Base-by-base conservation (phyloP, 1,140 invertebrate species). In the Drosophila athabasca region DNA sequence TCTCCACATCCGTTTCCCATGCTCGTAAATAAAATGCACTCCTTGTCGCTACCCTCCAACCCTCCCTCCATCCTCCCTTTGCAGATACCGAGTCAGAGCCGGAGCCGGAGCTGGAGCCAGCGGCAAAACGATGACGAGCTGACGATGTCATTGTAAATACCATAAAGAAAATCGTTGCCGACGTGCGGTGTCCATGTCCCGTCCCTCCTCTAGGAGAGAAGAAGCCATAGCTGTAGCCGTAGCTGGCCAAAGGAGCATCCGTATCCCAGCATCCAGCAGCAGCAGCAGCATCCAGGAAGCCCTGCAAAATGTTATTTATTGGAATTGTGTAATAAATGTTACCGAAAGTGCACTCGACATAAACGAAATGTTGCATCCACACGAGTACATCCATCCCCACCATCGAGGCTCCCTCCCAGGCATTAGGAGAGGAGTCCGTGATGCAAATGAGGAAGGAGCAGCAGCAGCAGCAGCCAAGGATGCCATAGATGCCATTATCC, bases 321-420 rank as follows among this genome's bases (percentile, higher is more conserved):
- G 81, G 80, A 84, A 84, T 85, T 85, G 81, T 84, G 76, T 85
- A 84, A 84, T 84, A 76, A 84, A 85, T 84, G 76, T 84, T 73
- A 80, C 80, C 80, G 67, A 84, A 84, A 84, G 76, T 84, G 80
- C 81, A 84, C 80, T 84, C 66, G 80, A 84, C 76, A 64, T 84
- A 68, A 83, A 77, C 72, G 76, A 84, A 76, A 84, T 80, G 72
- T 62, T 75, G 68, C 76, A 76, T 68, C 44, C 53, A 53, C 24
- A 49, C 9, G 19, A n/a, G 49, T 24, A 6, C 19, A 22, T 35
- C 9, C 62, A 44, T 45, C 22, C 26, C 31, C 44, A 6, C 17
- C 9, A 17, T 31, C n/a, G 4, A 39, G 26, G 51, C 43, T 41
- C 17, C 24, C 11, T 19, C 17, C 17, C 17, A 19, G 22, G 19